Percentiles rank a stretch among this genome's conserved stretches.
Evolutionary conservation across 1,140 invertebrate genomes (phyloP).

Genomic region (Chlorops oryzae): DNA sequence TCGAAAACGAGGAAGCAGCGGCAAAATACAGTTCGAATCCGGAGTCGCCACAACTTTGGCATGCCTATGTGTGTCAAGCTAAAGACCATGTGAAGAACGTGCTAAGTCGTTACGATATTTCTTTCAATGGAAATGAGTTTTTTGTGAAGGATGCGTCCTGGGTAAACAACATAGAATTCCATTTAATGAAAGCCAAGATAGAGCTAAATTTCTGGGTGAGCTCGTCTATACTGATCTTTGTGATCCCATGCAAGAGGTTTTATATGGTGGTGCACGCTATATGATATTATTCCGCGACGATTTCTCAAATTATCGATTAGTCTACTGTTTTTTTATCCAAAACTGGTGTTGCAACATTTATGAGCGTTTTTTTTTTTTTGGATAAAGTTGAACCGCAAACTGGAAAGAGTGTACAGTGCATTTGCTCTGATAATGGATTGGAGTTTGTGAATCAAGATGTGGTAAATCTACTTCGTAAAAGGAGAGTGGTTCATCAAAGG

Average conservation of each 20-base stretch:
- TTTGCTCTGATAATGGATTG: not conserved
- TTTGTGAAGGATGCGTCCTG: conserved; percentile 3
- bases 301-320: conserved; percentile 31
- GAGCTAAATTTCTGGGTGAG: conserved; percentile 12
- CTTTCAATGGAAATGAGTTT: conserved; percentile 3
- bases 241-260: conserved; percentile 37
- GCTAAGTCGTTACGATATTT: not conserved
- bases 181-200: too few relatives aligned
- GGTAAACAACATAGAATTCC: not conserved
- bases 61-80: not conserved
- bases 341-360: conserved; percentile 11
- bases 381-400: not conserved
- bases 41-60: too few relatives aligned
- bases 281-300: conserved; percentile 32
- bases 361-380: not conserved
- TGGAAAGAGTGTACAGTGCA: not conserved
- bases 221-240: conserved; percentile 41
- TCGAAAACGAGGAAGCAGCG: too few relatives aligned
- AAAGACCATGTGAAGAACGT: too few relatives aligned
- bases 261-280: conserved; percentile 33
- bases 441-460: too few relatives aligned
- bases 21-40: too few relatives aligned
- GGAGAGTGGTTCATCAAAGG: too few relatives aligned
- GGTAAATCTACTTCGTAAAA: too few relatives aligned
- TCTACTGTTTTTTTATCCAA: conserved; percentile 40